Conservation (phyloP, 2,113 vertebrate species). For the Gopherus evgoodei region DNA sequence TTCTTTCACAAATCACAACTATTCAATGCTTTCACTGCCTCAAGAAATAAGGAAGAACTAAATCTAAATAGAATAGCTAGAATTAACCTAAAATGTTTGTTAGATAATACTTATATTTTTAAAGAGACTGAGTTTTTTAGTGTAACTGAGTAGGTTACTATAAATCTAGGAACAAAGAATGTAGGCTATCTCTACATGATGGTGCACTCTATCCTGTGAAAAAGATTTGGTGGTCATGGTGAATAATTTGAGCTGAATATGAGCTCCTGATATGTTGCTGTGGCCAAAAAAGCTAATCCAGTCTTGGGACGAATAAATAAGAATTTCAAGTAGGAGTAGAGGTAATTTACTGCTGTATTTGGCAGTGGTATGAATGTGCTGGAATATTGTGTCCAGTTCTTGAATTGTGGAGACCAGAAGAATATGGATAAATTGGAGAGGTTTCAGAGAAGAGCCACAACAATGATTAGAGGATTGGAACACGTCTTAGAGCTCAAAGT, state of each 20-base stretch:
- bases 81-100: background rate
- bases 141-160: background rate
- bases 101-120: background rate
- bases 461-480: background rate
- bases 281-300: background rate
- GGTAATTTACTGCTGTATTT: background rate
- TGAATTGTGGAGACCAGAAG: background rate
- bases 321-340: background rate
- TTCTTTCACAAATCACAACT: background rate
- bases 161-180: background rate
- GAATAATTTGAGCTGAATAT: background rate
- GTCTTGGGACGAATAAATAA: background rate
- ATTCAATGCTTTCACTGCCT: background rate
- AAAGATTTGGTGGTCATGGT: background rate
- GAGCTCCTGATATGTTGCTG: background rate
- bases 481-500: too few relatives aligned
- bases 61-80: background rate
- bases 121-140: background rate
- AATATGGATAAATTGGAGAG: background rate
- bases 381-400: background rate
- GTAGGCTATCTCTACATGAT: background rate
- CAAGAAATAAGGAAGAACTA: background rate
- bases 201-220: background rate
- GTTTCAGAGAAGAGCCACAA: background rate
- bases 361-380: background rate